A percentile compares a stretch with the other conserved stretches of the same genome.
Conservation (phyloP, 2,113 vertebrate species). For the Arizona elegans region DNA sequence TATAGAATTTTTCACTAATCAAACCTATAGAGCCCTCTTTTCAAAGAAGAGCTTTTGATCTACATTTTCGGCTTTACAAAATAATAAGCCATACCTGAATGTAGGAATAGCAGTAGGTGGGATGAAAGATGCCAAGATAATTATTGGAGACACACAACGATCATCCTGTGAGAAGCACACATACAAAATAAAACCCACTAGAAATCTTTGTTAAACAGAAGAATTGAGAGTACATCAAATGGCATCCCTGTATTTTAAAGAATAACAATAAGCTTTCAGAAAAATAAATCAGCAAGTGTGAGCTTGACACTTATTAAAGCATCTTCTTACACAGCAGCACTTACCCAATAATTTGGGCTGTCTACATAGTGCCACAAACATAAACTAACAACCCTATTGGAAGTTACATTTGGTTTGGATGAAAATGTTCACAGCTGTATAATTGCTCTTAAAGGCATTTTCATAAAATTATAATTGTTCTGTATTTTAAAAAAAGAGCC, state of each 20-base stretch:
- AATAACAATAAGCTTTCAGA: background rate
- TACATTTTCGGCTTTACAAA: background rate
- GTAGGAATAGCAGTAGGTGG: conserved; percentile 78
- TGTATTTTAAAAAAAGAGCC: background rate
- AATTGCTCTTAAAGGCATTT: background rate
- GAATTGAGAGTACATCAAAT: background rate
- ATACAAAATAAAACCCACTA: background rate
- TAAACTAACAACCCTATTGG: background rate
- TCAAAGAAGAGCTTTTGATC: background rate
- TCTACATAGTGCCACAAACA: background rate
- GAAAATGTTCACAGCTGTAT: background rate
- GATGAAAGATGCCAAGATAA: conserved; percentile 88
- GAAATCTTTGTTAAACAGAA: background rate
- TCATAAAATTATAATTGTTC: background rate
- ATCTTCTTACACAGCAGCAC: background rate
- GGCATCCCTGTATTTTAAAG: background rate
- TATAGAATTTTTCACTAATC: background rate
- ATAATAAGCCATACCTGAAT: conserved; percentile 79
- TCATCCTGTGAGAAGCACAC: conserved; percentile 75
- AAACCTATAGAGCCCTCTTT: background rate
- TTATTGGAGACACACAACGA: conserved; percentile 76
- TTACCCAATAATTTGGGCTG: background rate
- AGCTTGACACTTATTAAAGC: background rate
- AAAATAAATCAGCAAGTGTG: background rate
- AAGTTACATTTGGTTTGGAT: background rate